A percentile compares a stretch with the other conserved stretches of the same genome.
These are phyloP conservation scores for Acipenser transmontanus DNA, from an alignment of 2,797 vertebrate species.

Conservation along the genomic window DNA sequence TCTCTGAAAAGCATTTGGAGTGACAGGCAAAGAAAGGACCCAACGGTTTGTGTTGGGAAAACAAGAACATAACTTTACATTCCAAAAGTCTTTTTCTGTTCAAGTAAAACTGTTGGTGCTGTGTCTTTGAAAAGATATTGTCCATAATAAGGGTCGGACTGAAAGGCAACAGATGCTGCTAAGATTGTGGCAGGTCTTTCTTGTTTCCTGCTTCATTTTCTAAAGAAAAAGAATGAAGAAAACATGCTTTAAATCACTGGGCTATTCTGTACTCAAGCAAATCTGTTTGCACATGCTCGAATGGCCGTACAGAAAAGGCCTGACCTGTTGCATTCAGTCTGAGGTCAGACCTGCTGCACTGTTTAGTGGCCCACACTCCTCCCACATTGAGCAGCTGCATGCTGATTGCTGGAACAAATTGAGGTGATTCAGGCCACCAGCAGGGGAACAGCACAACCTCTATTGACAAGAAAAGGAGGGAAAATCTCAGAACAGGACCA, in stretches of 20 bases:
- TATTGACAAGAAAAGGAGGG: constrained; percentile 42
- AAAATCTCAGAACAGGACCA: constrained; percentile 45
- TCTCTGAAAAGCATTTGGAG: constrained; percentile 33
- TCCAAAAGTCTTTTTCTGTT: constrained; percentile 25
- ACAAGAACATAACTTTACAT: constrained; percentile 32
- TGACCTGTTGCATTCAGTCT: constrained; percentile 42
- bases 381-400: constrained; percentile 53
- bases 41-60: constrained; percentile 42
- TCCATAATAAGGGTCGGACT: constrained; percentile 54
- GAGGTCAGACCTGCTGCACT: constrained; percentile 50
- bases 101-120: constrained; percentile 35
- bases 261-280: constrained; percentile 45
- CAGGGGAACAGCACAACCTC: constrained; percentile 40
- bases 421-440: constrained; percentile 62
- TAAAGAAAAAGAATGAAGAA: constrained; percentile 25
- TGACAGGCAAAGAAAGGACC: constrained; percentile 31
- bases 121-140: constrained; percentile 43
- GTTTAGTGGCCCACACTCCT: constrained; percentile 45
- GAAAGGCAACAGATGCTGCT: constrained; percentile 72
- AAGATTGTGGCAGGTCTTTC: constrained; percentile 49
- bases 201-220: constrained; percentile 36
- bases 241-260: constrained; percentile 48
- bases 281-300: constrained; percentile 57
- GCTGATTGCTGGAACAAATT: constrained; percentile 60
- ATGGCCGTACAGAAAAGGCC: constrained; percentile 44